Conservation (phyloP, 2,888 invertebrate species). For the Dolichopus griseipennis region DNA sequence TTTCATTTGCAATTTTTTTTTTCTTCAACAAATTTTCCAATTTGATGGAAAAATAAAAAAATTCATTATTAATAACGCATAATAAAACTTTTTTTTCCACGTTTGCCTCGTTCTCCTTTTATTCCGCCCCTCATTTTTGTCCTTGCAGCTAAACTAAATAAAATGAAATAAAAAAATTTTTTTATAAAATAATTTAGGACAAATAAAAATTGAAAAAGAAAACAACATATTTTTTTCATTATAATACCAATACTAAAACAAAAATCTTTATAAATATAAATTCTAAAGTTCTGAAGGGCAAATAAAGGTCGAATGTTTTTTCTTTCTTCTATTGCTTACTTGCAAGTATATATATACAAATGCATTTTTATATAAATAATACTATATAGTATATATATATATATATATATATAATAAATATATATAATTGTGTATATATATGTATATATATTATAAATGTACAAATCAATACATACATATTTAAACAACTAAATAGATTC, state of each 20-base stretch:
- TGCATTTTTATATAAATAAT: no score
- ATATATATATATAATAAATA: background rate
- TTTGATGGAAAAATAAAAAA: no score
- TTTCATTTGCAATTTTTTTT: no score
- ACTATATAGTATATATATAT: background rate
- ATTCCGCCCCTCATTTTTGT: no score
- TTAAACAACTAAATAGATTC: no score
- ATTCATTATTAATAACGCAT: background rate
- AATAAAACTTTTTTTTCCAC: background rate
- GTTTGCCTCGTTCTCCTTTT: no score
- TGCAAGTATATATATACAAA: background rate
- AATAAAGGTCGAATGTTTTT: constrained; percentile 18
- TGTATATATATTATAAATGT: no score
- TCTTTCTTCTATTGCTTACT: background rate
- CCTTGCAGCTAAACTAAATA: no score
- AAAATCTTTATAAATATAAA: background rate
- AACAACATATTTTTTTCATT: background rate
- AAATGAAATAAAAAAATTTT: background rate
- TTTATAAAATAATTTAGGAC: background rate
- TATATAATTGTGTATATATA: no score
- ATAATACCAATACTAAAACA: background rate
- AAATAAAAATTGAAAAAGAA: background rate
- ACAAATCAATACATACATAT: no score
- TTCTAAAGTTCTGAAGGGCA: constrained; percentile 15
- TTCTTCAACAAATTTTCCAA: no score